phyloP scores from a whole-genome alignment of 2,888 invertebrate species.

The Pollenia griseotomentosa region DNA sequence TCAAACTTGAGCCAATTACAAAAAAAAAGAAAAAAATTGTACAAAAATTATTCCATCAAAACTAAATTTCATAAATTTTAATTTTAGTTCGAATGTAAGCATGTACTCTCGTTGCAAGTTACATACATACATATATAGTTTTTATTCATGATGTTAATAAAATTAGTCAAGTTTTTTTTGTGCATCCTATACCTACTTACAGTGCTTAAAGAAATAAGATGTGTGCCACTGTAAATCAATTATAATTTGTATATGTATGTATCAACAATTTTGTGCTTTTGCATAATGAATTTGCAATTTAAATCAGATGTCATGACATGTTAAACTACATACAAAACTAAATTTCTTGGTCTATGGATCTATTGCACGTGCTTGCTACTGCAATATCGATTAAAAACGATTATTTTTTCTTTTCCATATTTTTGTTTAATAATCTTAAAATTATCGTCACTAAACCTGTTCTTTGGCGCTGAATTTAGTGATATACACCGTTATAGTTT shows the following conservation, averaged over 20 bases:
- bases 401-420: neutral
- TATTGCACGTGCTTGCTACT: neutral
- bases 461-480: constrained; percentile 43
- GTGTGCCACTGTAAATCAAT: too few species aligned
- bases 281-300: neutral
- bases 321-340: neutral
- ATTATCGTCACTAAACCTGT: constrained; percentile 41
- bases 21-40: too few species aligned
- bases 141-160: too few species aligned
- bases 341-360: neutral
- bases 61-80: too few species aligned
- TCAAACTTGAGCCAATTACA: too few species aligned
- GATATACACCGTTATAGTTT: constrained; percentile 4
- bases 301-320: neutral
- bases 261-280: neutral
- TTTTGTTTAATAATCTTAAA: neutral
- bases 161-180: too few species aligned
- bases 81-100: too few species aligned
- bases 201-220: too few species aligned
- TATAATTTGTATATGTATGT: neutral
- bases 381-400: constrained; percentile 47
- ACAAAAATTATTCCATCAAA: too few species aligned
- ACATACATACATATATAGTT: too few species aligned
- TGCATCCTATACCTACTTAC: too few species aligned
- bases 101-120: too few species aligned